phyloP scores from a whole-genome alignment of 2,113 vertebrate genomes.

The Labeo rohita region DNA sequence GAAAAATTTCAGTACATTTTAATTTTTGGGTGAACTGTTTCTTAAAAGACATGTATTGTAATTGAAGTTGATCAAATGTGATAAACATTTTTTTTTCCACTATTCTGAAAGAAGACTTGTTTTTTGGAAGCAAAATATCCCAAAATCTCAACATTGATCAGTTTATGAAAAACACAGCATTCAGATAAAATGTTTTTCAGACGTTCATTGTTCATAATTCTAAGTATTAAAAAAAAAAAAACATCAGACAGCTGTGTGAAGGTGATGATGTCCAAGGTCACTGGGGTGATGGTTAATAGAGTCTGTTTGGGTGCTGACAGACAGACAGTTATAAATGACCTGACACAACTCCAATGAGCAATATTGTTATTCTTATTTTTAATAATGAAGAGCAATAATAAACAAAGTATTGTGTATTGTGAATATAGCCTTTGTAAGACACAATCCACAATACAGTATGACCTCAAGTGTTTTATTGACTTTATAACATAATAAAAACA shows the following conservation, averaged over 20 bases:
- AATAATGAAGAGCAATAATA: neutral
- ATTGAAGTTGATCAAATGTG: no score
- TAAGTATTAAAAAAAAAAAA: no score
- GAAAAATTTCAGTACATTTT: no score
- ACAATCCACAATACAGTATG: neutral
- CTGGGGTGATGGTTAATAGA: neutral
- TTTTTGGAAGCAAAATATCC: neutral
- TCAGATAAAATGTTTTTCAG: neutral
- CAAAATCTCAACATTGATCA: neutral
- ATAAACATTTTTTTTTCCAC: no score
- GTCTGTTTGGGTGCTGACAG: constrained; percentile 3
- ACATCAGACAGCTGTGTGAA: neutral
- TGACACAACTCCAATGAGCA: neutral
- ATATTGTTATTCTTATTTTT: neutral
- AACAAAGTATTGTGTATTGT: neutral
- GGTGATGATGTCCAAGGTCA: constrained; percentile 12
- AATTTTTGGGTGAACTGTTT: neutral
- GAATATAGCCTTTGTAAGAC: neutral
- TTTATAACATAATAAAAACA: neutral
- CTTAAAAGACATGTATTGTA: no score
- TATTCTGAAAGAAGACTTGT: no score
- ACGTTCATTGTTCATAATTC: neutral
- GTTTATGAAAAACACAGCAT: no score
- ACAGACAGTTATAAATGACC: constrained; percentile 55
- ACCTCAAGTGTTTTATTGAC: neutral